These are phyloP conservation scores for Perca schrenkii DNA, from an alignment of 2,113 vertebrate species.

Conservation along the genomic window DNA sequence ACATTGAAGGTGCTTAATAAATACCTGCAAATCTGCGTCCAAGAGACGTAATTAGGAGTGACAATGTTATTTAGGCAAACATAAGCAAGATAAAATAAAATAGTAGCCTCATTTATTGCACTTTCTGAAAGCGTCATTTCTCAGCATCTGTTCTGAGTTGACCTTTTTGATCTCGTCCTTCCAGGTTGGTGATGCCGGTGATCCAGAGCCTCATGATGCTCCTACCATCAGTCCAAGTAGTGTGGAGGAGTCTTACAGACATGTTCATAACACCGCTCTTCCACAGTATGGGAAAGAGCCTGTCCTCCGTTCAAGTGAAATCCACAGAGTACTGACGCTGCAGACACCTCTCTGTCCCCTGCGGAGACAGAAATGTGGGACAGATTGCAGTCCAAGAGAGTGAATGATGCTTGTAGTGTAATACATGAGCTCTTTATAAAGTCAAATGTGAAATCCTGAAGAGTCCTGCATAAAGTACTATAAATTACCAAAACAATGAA, in stretches of 20 bases:
- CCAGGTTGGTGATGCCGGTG: conserved; percentile 92
- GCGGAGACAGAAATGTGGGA: background rate
- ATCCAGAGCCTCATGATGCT: conserved; percentile 89
- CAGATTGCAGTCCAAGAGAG: background rate
- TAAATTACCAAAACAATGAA: too few relatives aligned
- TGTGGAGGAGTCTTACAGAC: conserved; percentile 91
- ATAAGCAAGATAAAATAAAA: background rate
- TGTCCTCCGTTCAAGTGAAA: conserved; percentile 84
- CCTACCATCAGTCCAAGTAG: conserved; percentile 86
- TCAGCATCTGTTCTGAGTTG: background rate
- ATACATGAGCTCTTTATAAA: conserved; percentile 32
- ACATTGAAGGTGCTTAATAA: background rate
- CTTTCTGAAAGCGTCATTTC: background rate
- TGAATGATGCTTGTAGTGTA: background rate
- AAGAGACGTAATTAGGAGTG: background rate
- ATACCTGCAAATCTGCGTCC: background rate
- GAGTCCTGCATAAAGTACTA: background rate
- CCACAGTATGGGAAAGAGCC: conserved; percentile 85
- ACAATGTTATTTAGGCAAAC: background rate
- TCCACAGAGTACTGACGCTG: conserved; percentile 56
- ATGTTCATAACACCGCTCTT: conserved; percentile 86
- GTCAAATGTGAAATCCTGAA: background rate
- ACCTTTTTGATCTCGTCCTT: conserved; percentile 3
- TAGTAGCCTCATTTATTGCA: background rate
- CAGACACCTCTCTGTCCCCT: background rate